Conservation (phyloP, 2,113 vertebrate species). For the Phrynocephalus versicolor region DNA sequence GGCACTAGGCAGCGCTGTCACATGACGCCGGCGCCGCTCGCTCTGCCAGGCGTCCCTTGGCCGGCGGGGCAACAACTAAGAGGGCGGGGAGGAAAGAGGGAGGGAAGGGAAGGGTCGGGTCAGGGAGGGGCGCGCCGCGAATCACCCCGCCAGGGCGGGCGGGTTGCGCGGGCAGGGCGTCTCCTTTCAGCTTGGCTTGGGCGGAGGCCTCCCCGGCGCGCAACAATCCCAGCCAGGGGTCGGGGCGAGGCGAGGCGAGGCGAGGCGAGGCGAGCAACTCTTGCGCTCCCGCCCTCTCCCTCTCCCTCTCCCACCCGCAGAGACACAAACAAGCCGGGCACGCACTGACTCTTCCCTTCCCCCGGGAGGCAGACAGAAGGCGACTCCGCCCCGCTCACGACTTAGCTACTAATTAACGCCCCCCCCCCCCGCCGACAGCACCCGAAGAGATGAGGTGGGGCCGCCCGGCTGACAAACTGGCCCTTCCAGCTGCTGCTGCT, state of each 20-base stretch:
- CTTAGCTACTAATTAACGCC: constrained; percentile 64
- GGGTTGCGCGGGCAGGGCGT: constrained; percentile 56
- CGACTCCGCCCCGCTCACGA: constrained; percentile 32
- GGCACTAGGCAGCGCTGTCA: constrained; percentile 63
- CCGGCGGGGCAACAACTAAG: constrained; percentile 40
- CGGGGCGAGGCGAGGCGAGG: constrained; percentile 39
- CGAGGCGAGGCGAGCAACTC: constrained; percentile 40
- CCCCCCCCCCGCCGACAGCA: too few relatives aligned
- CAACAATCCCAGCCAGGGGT: constrained; percentile 35
- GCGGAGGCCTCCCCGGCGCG: constrained; percentile 55
- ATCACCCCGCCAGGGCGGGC: constrained; percentile 43
- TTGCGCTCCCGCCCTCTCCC: not conserved
- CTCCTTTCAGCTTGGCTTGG: constrained; percentile 65
- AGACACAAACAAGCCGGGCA: constrained; percentile 47
- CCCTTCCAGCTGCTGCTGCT: constrained; percentile 68
- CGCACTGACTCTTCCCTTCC: constrained; percentile 58
- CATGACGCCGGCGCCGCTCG: constrained; percentile 58
- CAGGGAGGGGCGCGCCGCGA: constrained; percentile 57
- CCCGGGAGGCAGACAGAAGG: constrained; percentile 62
- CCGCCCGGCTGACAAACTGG: constrained; percentile 48
- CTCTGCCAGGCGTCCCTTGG: constrained; percentile 63
- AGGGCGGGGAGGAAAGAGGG: constrained; percentile 20
- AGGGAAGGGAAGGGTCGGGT: constrained; percentile 9
- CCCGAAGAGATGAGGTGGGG: constrained; percentile 25
- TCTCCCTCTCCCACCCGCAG: not conserved